Evolutionary conservation across 2,113 vertebrate species (phyloP).

Genomic region (Galemys pyrenaicus): DNA sequence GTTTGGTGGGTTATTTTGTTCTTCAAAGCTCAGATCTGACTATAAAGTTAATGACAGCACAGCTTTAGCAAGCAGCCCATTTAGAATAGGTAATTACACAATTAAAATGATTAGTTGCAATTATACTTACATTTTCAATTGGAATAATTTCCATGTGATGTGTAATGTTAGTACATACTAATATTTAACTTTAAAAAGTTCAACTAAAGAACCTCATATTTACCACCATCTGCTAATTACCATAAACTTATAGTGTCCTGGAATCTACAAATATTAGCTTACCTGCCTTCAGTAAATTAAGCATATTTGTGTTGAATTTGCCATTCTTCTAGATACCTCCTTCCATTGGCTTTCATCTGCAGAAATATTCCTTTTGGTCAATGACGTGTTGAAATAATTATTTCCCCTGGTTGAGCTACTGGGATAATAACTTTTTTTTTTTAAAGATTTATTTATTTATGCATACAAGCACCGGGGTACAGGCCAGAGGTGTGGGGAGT

Average conservation of each 20-base stretch:
- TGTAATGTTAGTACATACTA: constrained; percentile 15
- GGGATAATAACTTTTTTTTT: not conserved
- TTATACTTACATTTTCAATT: constrained; percentile 61
- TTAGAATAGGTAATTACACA: constrained; percentile 15
- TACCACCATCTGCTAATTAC: not conserved
- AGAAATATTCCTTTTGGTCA: constrained; percentile 30
- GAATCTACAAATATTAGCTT: constrained; percentile 28
- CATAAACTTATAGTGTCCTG: constrained; percentile 15
- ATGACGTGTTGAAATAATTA: not conserved
- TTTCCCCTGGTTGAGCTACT: not conserved
- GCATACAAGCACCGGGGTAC: no score
- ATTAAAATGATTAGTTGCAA: constrained; percentile 69
- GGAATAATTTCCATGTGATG: constrained; percentile 60
- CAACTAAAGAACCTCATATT: constrained; percentile 11
- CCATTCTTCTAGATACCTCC: not conserved
- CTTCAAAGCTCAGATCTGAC: constrained; percentile 33
- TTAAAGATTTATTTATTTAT: no score
- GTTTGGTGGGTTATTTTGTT: constrained; percentile 37
- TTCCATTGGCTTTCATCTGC: not conserved
- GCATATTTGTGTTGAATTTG: constrained; percentile 20
- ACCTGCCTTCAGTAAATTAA: constrained; percentile 34
- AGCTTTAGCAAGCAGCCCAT: constrained; percentile 22
- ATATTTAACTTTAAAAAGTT: constrained; percentile 60
- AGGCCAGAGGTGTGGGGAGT: no score
- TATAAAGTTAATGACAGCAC: constrained; percentile 10